A percentile compares a stretch with the other conserved stretches of the same genome.
phyloP scores from a whole-genome alignment of 2,888 invertebrate species.

The Strigamia transsilvanica region DNA sequence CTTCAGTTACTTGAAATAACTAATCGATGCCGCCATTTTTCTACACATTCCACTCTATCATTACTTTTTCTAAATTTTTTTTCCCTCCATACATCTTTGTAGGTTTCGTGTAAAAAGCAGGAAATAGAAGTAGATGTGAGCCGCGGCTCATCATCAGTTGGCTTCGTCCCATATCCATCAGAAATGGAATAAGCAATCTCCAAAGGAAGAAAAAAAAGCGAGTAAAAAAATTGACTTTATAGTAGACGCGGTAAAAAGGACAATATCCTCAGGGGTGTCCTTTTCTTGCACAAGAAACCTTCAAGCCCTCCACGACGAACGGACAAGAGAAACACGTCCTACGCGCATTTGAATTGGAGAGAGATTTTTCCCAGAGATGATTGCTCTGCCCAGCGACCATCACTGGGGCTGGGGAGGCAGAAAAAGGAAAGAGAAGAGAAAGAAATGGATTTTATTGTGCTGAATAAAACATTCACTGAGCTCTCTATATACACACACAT shows the following conservation, averaged over 20 bases:
- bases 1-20: conserved; percentile 7
- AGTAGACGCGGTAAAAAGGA: neutral
- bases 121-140: neutral
- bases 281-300: conserved; percentile 11
- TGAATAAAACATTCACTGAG: conserved; percentile 51
- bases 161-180: conserved; percentile 42
- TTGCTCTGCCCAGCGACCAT: conserved; percentile 19
- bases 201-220: neutral
- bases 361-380: conserved; percentile 8
- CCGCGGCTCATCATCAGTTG: conserved; percentile 7
- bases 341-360: neutral
- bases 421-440: neutral
- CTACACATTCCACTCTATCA: conserved; percentile 6
- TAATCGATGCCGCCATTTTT: conserved; percentile 14
- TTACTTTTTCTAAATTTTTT: neutral
- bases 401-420: conserved; percentile 50
- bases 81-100: neutral
- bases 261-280: conserved; percentile 50
- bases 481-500: conserved; percentile 8
- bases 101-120: neutral
- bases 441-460: conserved; percentile 53
- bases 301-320: neutral
- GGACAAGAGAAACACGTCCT: conserved; percentile 3
- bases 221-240: neutral
- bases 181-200: conserved; percentile 51